phyloP scores from a whole-genome alignment of 1,140 invertebrate genomes.

The Ylistrum balloti region DNA sequence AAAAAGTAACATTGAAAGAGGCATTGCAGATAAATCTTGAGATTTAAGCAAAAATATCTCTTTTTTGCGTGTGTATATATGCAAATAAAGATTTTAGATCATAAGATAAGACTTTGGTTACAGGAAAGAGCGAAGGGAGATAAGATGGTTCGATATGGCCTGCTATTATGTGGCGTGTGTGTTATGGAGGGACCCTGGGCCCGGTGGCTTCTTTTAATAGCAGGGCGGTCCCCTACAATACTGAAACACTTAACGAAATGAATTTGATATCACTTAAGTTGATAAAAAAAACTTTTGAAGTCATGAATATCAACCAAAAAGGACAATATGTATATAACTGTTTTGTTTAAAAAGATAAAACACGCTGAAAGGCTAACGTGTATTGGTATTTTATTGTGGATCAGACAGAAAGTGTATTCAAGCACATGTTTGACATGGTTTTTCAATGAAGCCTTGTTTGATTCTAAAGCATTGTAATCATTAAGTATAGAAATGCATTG shows the following conservation, averaged over 20 bases:
- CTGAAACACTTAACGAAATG: slow-evolving; percentile 1
- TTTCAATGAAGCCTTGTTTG: too few relatives aligned
- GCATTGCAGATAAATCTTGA: neutral
- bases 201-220: slow-evolving; percentile 24
- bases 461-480: too few relatives aligned
- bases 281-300: neutral
- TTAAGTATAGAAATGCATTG: too few relatives aligned
- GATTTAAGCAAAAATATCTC: slow-evolving; percentile 20
- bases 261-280: slow-evolving; percentile 14
- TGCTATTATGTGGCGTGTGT: slow-evolving; percentile 16
- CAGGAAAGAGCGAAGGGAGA: neutral
- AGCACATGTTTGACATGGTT: too few relatives aligned
- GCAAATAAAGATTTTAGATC: slow-evolving; percentile 18
- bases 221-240: neutral
- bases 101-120: slow-evolving; percentile 29
- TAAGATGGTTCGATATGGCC: slow-evolving; percentile 6
- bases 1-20: neutral
- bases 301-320: neutral
- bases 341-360: neutral
- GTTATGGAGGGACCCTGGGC: neutral
- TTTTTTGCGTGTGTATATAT: slow-evolving; percentile 35
- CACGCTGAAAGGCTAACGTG: too few relatives aligned
- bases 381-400: too few relatives aligned
- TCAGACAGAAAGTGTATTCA: too few relatives aligned
- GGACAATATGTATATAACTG: neutral